Conservation (phyloP, 2,113 vertebrate genomes). For the Coreoperca whiteheadi region DNA sequence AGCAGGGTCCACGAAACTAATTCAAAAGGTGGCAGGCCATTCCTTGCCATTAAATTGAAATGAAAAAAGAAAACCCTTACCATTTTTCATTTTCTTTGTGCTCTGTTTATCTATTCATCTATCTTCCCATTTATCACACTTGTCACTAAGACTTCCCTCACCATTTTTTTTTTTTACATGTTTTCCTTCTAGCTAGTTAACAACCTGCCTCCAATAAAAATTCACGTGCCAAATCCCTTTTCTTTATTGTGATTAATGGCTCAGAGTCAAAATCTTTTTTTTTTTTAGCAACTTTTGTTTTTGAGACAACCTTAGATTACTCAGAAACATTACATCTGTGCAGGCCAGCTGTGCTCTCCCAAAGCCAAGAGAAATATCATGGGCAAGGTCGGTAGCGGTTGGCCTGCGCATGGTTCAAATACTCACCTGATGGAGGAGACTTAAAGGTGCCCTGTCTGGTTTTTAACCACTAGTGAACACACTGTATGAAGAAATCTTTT, state of each 20-base stretch:
- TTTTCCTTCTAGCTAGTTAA: constrained; percentile 28
- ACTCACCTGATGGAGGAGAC: background rate
- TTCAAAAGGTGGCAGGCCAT: constrained; percentile 53
- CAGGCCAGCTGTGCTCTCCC: constrained; percentile 44
- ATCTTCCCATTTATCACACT: constrained; percentile 48
- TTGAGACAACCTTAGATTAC: constrained; percentile 1
- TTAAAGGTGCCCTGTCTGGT: background rate
- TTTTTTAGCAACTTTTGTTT: background rate
- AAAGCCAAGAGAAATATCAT: constrained; percentile 27
- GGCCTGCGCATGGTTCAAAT: background rate
- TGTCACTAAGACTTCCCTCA: constrained; percentile 45
- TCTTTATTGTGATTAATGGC: background rate
- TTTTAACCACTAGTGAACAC: background rate
- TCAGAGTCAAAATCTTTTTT: background rate
- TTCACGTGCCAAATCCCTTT: constrained; percentile 13
- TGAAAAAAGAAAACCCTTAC: constrained; percentile 50
- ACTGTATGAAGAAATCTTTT: background rate
- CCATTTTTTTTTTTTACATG: background rate
- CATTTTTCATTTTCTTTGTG: constrained; percentile 56
- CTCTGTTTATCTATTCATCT: constrained; percentile 57
- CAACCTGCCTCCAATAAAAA: constrained; percentile 19
- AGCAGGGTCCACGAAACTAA: constrained; percentile 43
- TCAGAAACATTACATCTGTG: constrained; percentile 43
- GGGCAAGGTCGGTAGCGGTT: constrained; percentile 14
- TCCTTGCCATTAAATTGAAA: constrained; percentile 57